Percentiles rank a stretch among this genome's conserved stretches.
Conservation (phyloP, 1,140 invertebrate species). For the Panulirus ornatus region DNA sequence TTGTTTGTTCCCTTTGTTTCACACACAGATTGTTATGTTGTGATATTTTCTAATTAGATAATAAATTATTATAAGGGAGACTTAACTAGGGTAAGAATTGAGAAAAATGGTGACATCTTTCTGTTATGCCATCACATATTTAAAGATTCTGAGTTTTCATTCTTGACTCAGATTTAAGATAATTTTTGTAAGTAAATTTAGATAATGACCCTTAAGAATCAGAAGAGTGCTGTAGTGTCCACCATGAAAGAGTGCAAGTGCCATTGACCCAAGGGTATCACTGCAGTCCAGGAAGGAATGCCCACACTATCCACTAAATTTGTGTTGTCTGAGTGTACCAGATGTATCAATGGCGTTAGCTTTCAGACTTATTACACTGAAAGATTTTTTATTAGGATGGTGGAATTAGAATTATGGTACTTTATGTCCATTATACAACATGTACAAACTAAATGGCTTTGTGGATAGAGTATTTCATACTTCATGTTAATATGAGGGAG, state of each 20-base stretch:
- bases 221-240: conserved; percentile 43
- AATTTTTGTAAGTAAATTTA: background rate
- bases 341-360: conserved; percentile 34
- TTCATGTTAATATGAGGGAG: background rate
- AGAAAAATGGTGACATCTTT: background rate
- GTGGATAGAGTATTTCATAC: too few species aligned
- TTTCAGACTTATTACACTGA: conserved; percentile 11
- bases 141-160: too few species aligned
- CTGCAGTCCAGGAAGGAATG: conserved; percentile 53
- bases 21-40: background rate
- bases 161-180: background rate
- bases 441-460: background rate
- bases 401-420: background rate
- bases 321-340: conserved; percentile 49
- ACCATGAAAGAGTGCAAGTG: conserved; percentile 11
- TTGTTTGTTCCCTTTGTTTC: background rate
- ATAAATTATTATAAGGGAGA: background rate
- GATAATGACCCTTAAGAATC: conserved; percentile 14
- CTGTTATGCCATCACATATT: too few species aligned
- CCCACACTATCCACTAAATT: conserved; percentile 40
- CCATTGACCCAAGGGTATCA: conserved; percentile 30
- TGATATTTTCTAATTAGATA: background rate
- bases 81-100: background rate
- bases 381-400: background rate
- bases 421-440: background rate